Evolutionary conservation across 2,888 invertebrate genomes (phyloP).

Genomic region (Helleia helle): DNA sequence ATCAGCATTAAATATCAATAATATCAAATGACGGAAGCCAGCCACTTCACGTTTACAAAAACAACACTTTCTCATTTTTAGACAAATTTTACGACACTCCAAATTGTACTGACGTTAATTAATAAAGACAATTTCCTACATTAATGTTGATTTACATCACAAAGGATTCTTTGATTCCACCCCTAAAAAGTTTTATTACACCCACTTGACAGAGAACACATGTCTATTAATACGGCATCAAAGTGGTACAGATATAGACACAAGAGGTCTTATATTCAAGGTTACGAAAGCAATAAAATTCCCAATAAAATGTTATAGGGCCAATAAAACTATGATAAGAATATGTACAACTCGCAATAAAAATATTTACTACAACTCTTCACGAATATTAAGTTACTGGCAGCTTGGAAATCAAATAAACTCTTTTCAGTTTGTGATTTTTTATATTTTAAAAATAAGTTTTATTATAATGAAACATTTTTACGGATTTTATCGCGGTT

Average conservation of each 20-base stretch:
- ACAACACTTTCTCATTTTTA: no score
- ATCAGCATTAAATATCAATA: no score
- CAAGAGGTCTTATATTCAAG: conserved; percentile 12
- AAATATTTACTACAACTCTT: not conserved
- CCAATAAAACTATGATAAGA: conserved; percentile 6
- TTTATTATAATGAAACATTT: no score
- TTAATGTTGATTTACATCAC: conserved; percentile 28
- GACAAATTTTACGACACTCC: conserved; percentile 7
- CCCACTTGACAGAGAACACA: conserved; percentile 50
- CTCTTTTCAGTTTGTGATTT: no score
- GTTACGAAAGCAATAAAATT: not conserved
- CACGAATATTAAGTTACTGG: not conserved
- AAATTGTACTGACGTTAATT: conserved; percentile 17
- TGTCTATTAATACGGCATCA: conserved; percentile 48
- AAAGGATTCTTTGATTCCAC: conserved; percentile 38
- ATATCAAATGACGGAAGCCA: no score
- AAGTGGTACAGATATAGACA: conserved; percentile 21
- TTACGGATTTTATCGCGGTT: no score
- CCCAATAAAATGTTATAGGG: conserved; percentile 7
- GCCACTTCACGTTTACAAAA: no score
- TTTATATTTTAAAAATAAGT: no score
- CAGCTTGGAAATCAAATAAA: not conserved
- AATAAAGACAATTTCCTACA: conserved; percentile 20
- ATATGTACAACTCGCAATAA: not conserved
- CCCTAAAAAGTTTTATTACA: conserved; percentile 48